A percentile compares a stretch with the other conserved stretches of the same genome.
phyloP scores from a whole-genome alignment of 2,113 vertebrate genomes.

The Urocitellus parryii region DNA sequence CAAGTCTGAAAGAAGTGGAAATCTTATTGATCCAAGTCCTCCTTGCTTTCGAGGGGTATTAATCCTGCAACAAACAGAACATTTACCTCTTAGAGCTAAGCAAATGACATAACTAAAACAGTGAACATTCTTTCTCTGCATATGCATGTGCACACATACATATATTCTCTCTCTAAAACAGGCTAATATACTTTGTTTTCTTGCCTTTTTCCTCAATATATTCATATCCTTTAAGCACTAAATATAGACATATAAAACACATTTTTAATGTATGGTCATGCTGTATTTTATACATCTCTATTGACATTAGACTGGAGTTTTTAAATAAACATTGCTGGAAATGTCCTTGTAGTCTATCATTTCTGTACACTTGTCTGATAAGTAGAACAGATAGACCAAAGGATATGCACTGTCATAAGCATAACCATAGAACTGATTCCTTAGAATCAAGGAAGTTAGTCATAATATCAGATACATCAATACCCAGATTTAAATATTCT shows the following conservation, averaged over 20 bases:
- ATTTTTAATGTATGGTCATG: conserved; percentile 21
- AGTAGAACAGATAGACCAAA: conserved; percentile 27
- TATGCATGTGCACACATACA: not conserved
- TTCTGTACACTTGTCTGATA: not conserved
- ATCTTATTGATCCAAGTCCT: conserved; percentile 95
- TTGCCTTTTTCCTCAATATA: not conserved
- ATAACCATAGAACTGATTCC: not conserved
- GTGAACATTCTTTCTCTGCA: not conserved
- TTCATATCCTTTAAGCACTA: conserved; percentile 39
- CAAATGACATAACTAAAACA: conserved; percentile 19
- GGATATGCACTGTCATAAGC: not conserved
- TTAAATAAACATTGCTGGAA: conserved; percentile 31
- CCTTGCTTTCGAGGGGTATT: conserved; percentile 97
- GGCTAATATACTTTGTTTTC: conserved; percentile 1
- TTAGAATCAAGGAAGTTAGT: not conserved
- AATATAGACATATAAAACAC: not conserved
- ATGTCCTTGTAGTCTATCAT: conserved; percentile 20
- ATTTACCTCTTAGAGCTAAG: conserved; percentile 53
- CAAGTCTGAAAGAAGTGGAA: conserved; percentile 96
- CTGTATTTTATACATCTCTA: conserved; percentile 28
- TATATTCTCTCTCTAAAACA: not conserved
- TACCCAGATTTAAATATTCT: conserved; percentile 42
- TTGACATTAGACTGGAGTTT: not conserved
- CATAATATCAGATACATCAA: not conserved
- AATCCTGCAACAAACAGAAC: conserved; percentile 90